These are phyloP conservation scores for Varanus salvator DNA, from an alignment of 2,113 vertebrate species.

Conservation along the genomic window DNA sequence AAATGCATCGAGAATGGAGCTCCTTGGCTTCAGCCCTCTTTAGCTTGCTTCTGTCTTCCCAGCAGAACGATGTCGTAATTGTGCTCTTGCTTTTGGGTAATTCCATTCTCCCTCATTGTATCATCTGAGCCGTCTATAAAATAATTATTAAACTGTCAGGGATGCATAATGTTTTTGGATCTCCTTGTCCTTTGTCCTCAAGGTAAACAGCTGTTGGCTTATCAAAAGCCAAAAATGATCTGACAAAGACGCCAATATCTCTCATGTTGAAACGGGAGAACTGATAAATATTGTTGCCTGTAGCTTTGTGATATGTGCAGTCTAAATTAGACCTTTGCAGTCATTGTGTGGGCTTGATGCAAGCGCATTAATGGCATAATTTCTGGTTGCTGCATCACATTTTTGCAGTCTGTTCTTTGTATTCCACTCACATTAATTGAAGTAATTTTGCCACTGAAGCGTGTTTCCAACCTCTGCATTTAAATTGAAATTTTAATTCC, in stretches of 20 bases:
- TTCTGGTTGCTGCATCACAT: conserved; percentile 76
- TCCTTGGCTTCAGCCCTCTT: conserved; percentile 43
- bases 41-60: conserved; percentile 2
- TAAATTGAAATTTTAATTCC: conserved; percentile 92
- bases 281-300: conserved; percentile 74
- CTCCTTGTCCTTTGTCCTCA: conserved; percentile 67
- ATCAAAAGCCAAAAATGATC: conserved; percentile 52
- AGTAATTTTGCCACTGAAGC: conserved; percentile 88
- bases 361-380: conserved; percentile 74
- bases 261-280: conserved; percentile 54
- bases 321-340: conserved; percentile 70
- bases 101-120: conserved; percentile 61
- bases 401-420: conserved; percentile 81
- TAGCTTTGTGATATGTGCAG: conserved; percentile 65
- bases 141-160: conserved; percentile 68
- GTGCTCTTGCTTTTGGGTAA: conserved; percentile 46
- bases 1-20: conserved; percentile 33
- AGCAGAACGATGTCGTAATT: conserved; percentile 31
- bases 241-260: conserved; percentile 47
- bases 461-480: conserved; percentile 87
- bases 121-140: conserved; percentile 58
- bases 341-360: conserved; percentile 58
- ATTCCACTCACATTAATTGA: conserved; percentile 88
- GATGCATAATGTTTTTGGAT: conserved; percentile 50
- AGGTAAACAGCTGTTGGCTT: conserved; percentile 73